These are phyloP conservation scores for Atrina japonica DNA, from an alignment of 2,888 invertebrate genomes.

Conservation along the genomic window DNA sequence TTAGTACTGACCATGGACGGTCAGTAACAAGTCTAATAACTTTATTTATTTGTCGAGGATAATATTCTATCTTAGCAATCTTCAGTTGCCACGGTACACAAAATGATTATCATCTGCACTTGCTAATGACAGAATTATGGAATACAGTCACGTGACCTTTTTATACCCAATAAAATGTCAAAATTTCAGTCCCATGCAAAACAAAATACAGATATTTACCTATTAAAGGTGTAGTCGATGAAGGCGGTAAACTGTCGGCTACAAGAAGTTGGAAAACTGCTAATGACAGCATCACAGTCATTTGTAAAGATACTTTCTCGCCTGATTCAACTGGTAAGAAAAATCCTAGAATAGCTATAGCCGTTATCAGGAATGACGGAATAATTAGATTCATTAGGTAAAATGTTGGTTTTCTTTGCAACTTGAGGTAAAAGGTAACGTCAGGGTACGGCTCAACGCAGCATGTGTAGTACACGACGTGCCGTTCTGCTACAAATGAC, in stretches of 20 bases:
- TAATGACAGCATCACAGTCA: slow-evolving; percentile 75
- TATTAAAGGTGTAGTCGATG: slow-evolving; percentile 73
- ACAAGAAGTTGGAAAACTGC: slow-evolving; percentile 75
- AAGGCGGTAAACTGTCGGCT: slow-evolving; percentile 74
- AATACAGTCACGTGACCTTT: too few relatives aligned
- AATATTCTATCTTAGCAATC: too few relatives aligned
- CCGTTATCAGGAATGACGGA: slow-evolving; percentile 30
- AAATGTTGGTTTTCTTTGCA: slow-evolving; percentile 26
- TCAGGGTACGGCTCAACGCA: slow-evolving; percentile 34
- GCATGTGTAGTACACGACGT: slow-evolving; percentile 27
- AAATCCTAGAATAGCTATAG: slow-evolving; percentile 24
- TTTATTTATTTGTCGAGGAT: too few relatives aligned
- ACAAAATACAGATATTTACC: too few relatives aligned
- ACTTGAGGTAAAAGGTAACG: slow-evolving; percentile 23
- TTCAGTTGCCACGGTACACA: too few relatives aligned
- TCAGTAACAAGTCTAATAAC: too few relatives aligned
- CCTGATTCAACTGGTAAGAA: slow-evolving; percentile 30
- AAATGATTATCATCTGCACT: too few relatives aligned
- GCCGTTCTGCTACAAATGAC: slow-evolving; percentile 4
- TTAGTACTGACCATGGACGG: too few relatives aligned
- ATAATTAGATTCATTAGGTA: slow-evolving; percentile 31
- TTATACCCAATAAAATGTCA: too few relatives aligned
- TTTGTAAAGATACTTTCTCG: slow-evolving; percentile 64
- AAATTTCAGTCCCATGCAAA: too few relatives aligned
- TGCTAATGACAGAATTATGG: neutral